phyloP scores from a whole-genome alignment of 2,113 vertebrate species.

The Anoura caudifer region DNA sequence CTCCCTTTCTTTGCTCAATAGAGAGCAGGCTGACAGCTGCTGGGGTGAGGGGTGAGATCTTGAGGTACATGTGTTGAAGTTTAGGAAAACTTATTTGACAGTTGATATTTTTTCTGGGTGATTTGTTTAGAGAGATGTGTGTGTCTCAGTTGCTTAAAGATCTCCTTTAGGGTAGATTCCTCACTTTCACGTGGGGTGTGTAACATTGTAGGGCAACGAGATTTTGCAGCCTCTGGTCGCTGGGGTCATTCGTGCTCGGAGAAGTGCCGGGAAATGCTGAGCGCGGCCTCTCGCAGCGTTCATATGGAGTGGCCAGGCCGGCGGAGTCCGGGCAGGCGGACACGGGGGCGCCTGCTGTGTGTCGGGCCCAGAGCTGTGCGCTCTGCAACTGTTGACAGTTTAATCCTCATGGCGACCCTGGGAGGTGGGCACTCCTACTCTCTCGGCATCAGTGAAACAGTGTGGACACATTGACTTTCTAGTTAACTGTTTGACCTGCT shows the following conservation, averaged over 20 bases:
- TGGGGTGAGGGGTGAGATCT: neutral
- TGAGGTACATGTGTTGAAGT: neutral
- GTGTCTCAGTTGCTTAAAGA: neutral
- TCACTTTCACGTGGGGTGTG: too few species aligned
- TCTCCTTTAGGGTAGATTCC: neutral
- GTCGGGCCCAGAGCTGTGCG: neutral
- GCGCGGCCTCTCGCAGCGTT: neutral
- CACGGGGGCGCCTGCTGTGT: rapidly evolving
- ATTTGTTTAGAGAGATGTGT: neutral
- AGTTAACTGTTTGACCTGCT: neutral
- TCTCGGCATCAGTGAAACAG: neutral
- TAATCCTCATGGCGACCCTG: neutral
- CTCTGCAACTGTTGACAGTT: too few species aligned
- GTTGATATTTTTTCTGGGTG: neutral
- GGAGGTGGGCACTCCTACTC: rapidly evolving
- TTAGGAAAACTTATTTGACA: neutral
- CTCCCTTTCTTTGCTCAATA: too few species aligned
- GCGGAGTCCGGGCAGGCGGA: too few species aligned
- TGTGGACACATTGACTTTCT: neutral
- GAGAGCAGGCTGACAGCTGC: too few species aligned
- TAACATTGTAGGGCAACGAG: neutral
- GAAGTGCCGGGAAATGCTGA: neutral
- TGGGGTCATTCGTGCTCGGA: neutral
- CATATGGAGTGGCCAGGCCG: too few species aligned
- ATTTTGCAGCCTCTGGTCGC: neutral